A percentile compares a stretch with the other conserved stretches of the same genome.
phyloP scores from a whole-genome alignment of 2,888 invertebrate species.

The Celastrina argiolus region DNA sequence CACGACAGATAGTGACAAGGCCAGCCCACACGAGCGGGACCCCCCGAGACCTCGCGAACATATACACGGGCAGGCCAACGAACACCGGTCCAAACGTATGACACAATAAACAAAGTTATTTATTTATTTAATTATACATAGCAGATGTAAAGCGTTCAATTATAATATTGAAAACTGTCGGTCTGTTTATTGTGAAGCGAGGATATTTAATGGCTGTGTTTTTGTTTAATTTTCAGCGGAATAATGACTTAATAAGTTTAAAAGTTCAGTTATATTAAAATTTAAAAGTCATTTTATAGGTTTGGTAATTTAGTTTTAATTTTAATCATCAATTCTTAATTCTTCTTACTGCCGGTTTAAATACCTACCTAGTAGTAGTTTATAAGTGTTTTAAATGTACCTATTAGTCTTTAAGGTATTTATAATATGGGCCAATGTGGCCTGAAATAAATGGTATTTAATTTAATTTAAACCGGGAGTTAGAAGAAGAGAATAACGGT shows the following conservation, averaged over 20 bases:
- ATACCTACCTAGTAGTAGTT: no score
- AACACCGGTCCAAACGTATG: constrained; percentile 49
- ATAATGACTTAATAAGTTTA: background rate
- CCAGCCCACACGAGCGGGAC: constrained; percentile 40
- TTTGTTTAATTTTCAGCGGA: constrained; percentile 1
- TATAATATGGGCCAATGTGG: no score
- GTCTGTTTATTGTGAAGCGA: background rate
- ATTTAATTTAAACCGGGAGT: no score
- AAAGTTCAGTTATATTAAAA: background rate
- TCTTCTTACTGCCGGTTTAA: no score
- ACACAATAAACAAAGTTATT: constrained; percentile 67
- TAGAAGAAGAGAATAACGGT: no score
- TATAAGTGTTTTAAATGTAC: no score
- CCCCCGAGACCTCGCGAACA: constrained; percentile 7
- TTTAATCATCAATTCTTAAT: no score
- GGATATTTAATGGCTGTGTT: background rate
- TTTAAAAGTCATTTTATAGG: no score
- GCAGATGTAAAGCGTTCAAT: constrained; percentile 48
- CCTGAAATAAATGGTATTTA: no score
- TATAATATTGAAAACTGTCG: constrained; percentile 7
- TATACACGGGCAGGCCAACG: constrained; percentile 32
- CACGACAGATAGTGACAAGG: constrained; percentile 69
- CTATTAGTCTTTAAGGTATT: no score
- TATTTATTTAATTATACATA: constrained; percentile 66
- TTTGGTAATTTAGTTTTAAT: no score